Percentiles rank a stretch among this genome's conserved stretches.
phyloP scores from a whole-genome alignment of 2,797 vertebrate species.

The Jordanella pulchra region DNA sequence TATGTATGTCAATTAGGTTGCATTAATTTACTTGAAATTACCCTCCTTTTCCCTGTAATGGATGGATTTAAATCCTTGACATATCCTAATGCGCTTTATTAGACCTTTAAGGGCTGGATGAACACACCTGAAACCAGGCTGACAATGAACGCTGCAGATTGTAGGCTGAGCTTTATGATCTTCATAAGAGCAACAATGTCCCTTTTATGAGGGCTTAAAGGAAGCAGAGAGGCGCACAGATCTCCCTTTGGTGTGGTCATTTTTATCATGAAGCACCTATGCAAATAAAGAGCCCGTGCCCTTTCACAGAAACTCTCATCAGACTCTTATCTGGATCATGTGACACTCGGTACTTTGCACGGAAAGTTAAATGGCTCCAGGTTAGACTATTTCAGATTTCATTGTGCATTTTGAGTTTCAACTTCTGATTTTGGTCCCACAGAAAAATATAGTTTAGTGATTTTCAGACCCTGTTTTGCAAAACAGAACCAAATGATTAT shows the following conservation, averaged over 20 bases:
- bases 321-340: conserved; percentile 59
- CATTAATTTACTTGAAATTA: background rate
- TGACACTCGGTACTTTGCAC: conserved; percentile 42
- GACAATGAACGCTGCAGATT: background rate
- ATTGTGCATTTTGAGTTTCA: background rate
- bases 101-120: background rate
- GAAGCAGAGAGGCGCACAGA: conserved; percentile 28
- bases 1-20: background rate
- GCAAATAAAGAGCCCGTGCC: conserved; percentile 59
- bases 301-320: conserved; percentile 52
- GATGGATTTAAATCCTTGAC: background rate
- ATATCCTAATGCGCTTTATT: background rate
- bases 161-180: conserved; percentile 4
- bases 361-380: conserved; percentile 24
- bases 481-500: conserved; percentile 23
- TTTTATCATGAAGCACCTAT: conserved; percentile 56
- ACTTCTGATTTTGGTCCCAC: background rate
- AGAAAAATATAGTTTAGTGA: background rate
- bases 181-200: background rate
- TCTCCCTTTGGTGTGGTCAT: conserved; percentile 46
- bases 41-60: background rate
- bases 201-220: conserved; percentile 31
- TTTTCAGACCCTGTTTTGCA: conserved; percentile 1
- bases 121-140: background rate
- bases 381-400: conserved; percentile 4